A percentile compares a stretch with the other conserved stretches of the same genome.
Conservation (phyloP, 2,888 invertebrate species). For the Uropetala carovei region DNA sequence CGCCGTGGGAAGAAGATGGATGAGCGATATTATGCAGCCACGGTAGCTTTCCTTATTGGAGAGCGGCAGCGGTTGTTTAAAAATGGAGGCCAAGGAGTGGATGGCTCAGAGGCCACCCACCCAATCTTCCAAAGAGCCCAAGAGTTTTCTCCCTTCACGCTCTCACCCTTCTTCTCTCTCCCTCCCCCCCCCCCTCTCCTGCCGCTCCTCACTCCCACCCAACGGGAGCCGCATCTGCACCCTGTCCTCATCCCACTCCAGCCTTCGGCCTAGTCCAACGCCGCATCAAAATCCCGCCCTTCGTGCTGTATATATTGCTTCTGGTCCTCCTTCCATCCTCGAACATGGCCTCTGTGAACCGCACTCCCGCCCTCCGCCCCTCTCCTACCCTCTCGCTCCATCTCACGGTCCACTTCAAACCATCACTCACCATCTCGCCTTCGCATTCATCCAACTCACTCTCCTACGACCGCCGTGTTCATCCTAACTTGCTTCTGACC, state of each 20-base stretch:
- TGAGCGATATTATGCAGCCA: slow-evolving; percentile 52
- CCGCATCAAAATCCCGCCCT: slow-evolving; percentile 26
- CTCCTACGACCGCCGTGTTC: not conserved
- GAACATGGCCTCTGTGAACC: not conserved
- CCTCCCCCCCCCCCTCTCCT: not conserved
- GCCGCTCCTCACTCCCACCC: not conserved
- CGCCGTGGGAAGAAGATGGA: slow-evolving; percentile 36
- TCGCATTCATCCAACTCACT: not conserved
- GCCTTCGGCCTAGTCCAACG: not conserved
- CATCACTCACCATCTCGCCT: not conserved
- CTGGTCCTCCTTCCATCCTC: not conserved
- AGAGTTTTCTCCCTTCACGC: not conserved
- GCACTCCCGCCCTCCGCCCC: not conserved
- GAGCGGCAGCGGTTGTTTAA: slow-evolving; percentile 50
- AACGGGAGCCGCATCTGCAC: not conserved
- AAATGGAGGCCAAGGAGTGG: slow-evolving; percentile 54
- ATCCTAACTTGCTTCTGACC: not conserved
- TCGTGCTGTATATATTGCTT: not conserved
- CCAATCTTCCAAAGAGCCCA: slow-evolving; percentile 58
- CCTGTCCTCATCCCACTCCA: not conserved
- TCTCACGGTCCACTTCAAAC: not conserved
- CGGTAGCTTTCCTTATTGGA: slow-evolving; percentile 55
- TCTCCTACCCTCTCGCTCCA: not conserved
- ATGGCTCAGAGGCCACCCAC: slow-evolving; percentile 33
- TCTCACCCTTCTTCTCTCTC: not conserved